Base-by-base conservation (phyloP, 2,113 vertebrate species). In the Paradoxurus hermaphroditus region DNA sequence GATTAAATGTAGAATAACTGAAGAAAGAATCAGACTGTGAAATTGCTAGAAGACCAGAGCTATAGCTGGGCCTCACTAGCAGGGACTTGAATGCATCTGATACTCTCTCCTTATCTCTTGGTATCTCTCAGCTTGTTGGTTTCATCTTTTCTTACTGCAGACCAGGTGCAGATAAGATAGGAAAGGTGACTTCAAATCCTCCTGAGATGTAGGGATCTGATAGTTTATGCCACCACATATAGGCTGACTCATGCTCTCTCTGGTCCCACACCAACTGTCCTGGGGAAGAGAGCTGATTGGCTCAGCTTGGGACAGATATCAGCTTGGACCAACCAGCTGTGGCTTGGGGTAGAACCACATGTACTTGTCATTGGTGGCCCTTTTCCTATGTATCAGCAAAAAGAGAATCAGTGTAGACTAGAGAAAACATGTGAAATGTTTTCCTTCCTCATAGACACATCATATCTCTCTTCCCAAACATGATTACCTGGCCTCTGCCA, bases 141-240 rank as follows among this genome's bases (percentile, higher is more conserved):
- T 96, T 88, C 13, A 81, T 87, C 84, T 63, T 87, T 94, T 94
- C 49, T 97, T 73, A 77, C 49, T 82, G 19, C 34, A 96, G 83
- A 63, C 15, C 87, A 53, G 34, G 27, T 87, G 7, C 68, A 90
- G 81, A 44, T 9, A 36, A 65, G 12, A 19, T 90, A 70, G 59
- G 44, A 44, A 44, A 31, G 19, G 7, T 72, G 39, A 70, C n/a
- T 5, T 86, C 53, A 36, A 18, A 72, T 16, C 34, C 31, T 65
- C n/a, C 34, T n/a, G 36, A 84, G 46, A 56, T 39, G 14, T 41
- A 8, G 11, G 12, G 7, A 10, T 70, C 21, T 89, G 29, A 21
- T 25, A 34, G 12, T 84, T 67, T 90, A 90, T 86, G n/a, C 53
- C 31, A 79, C 31, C 11, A 8, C 4, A 0, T 51, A 56, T 51